Percentiles rank a stretch among this genome's conserved stretches.
phyloP scores from a whole-genome alignment of 2,113 vertebrate species.

The Pantherophis guttatus region DNA sequence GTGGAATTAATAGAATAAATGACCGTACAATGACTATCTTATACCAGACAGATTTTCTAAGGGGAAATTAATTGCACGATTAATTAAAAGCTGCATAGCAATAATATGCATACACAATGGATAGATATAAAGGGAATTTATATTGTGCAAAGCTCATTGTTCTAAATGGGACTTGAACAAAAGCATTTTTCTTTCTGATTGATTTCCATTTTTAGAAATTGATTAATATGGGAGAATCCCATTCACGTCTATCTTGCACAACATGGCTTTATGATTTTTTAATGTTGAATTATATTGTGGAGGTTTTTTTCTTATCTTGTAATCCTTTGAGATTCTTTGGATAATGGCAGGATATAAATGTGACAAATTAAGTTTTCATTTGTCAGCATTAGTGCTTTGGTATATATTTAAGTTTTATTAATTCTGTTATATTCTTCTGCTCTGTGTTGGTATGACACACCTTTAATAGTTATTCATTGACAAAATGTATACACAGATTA shows the following conservation, averaged over 20 bases:
- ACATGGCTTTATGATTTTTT: not conserved
- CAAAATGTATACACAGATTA: not conserved
- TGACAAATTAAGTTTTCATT: not conserved
- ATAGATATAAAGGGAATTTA: not conserved
- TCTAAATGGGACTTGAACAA: slow-evolving; percentile 11
- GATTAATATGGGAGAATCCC: not conserved
- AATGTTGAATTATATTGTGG: not conserved
- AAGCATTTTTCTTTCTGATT: not conserved
- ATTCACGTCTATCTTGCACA: not conserved
- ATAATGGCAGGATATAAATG: not conserved
- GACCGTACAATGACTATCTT: not conserved
- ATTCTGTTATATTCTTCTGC: not conserved
- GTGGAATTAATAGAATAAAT: not conserved
- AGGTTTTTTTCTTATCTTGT: not conserved
- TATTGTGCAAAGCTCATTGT: not conserved
- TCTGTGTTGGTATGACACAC: not conserved
- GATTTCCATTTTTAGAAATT: not conserved
- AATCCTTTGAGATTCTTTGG: not conserved
- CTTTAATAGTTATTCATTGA: not conserved
- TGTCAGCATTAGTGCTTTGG: no score
- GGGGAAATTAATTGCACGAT: not conserved
- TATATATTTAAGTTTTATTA: no score
- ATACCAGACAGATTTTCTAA: not conserved
- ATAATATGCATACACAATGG: not conserved
- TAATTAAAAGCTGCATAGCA: slow-evolving; percentile 3